Percentiles rank a stretch among this genome's conserved stretches.
Conservation (phyloP, 2,888 invertebrate genomes). For the Euplagia quadripunctaria region DNA sequence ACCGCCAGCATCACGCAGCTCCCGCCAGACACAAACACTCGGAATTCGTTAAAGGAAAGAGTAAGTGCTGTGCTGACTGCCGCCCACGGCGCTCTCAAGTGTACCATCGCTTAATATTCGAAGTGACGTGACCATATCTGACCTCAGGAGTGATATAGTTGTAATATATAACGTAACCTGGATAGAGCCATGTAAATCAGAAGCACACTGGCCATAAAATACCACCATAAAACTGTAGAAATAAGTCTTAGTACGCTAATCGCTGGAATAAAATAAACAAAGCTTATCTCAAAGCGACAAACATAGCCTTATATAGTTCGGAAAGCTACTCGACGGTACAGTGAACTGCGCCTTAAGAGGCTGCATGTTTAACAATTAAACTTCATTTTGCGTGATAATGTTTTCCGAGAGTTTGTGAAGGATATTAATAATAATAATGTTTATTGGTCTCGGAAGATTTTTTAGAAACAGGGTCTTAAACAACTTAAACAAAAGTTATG, state of each 20-base stretch:
- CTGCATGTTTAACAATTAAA: conserved; percentile 61
- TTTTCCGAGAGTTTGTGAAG: conserved; percentile 52
- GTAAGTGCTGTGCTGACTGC: conserved; percentile 85
- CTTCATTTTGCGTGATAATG: conserved; percentile 57
- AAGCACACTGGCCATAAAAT: conserved; percentile 51
- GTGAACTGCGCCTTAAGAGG: conserved; percentile 57
- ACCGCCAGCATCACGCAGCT: conserved; percentile 72
- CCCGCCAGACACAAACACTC: conserved; percentile 82
- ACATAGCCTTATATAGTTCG: conserved; percentile 74
- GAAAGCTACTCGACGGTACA: conserved; percentile 64
- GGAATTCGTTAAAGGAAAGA: conserved; percentile 93
- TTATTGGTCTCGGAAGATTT: no score
- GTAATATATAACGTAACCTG: conserved; percentile 40
- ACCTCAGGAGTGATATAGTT: conserved; percentile 45
- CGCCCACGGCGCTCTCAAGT: conserved; percentile 61
- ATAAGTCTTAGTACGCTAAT: conserved; percentile 64
- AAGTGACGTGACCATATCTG: conserved; percentile 35
- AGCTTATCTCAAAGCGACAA: conserved; percentile 76
- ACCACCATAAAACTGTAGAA: conserved; percentile 57
- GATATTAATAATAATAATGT: no score
- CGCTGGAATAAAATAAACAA: conserved; percentile 76
- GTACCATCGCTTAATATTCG: conserved; percentile 34
- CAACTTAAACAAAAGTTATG: no score
- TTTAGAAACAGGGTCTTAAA: no score
- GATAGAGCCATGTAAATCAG: conserved; percentile 40